A percentile compares a stretch with the other conserved stretches of the same genome.
These are phyloP conservation scores for Parasteatoda lunata DNA, from an alignment of 2,888 invertebrate species.

Conservation along the genomic window DNA sequence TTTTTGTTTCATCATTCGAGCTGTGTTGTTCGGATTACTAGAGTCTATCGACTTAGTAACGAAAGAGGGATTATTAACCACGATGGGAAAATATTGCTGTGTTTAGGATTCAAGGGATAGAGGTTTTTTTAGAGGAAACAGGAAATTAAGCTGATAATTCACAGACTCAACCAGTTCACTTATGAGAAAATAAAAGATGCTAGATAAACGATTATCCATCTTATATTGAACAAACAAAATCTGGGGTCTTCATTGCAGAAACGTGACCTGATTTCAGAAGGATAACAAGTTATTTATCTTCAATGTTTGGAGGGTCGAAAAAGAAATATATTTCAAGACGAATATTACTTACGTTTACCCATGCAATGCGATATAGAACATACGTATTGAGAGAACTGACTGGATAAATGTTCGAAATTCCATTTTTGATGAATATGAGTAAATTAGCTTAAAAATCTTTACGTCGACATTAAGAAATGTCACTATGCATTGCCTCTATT, in stretches of 20 bases:
- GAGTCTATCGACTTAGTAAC: constrained; percentile 39
- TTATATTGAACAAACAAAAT: background rate
- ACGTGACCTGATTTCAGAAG: background rate
- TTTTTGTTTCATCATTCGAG: constrained; percentile 27
- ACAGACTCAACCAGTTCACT: background rate
- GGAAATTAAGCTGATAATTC: background rate
- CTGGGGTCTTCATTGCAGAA: background rate
- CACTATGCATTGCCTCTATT: too few species aligned
- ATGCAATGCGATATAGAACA: too few species aligned
- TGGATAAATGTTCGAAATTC: too few species aligned
- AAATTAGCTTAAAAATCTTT: too few species aligned
- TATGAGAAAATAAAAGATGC: background rate
- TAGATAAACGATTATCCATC: background rate
- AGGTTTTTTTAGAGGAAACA: background rate
- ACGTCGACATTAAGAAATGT: too few species aligned
- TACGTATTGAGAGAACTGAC: too few species aligned
- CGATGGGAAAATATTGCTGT: background rate
- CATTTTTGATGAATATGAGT: too few species aligned
- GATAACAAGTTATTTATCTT: constrained; percentile 3
- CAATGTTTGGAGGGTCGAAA: background rate
- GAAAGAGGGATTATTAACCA: constrained; percentile 43
- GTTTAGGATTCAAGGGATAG: constrained; percentile 17
- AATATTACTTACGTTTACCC: too few species aligned
- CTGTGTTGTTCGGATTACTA: constrained; percentile 37
- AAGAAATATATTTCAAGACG: too few species aligned